Conservation (phyloP, 2,888 invertebrate species). For the Pandemis heparana region DNA sequence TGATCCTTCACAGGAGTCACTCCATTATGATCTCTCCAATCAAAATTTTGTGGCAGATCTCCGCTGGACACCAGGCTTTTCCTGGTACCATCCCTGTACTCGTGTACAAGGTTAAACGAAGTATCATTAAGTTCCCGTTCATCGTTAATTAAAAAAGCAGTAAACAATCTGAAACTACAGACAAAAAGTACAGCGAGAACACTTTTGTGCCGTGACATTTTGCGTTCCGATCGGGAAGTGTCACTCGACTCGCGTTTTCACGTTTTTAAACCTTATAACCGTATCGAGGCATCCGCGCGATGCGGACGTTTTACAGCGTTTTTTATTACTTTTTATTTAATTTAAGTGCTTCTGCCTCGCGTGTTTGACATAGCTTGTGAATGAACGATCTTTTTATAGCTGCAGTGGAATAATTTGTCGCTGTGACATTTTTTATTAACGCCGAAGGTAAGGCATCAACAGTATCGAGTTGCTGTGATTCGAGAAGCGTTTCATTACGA, state of each 20-base stretch:
- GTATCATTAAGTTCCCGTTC: background rate
- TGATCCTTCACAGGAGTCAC: slow-evolving; percentile 66
- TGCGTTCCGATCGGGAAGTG: slow-evolving; percentile 21
- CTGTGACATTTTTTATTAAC: slow-evolving; percentile 36
- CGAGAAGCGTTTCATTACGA: slow-evolving; percentile 36
- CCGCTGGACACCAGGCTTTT: background rate
- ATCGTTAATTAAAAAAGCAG: slow-evolving; percentile 4
- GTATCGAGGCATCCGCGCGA: slow-evolving; percentile 49
- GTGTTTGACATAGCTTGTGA: slow-evolving; percentile 48
- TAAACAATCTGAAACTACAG: slow-evolving; percentile 8
- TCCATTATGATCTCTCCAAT: slow-evolving; percentile 55
- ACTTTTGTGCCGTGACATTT: slow-evolving; percentile 30
- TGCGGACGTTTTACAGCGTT: slow-evolving; percentile 50
- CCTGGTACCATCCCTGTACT: background rate
- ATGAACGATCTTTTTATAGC: slow-evolving; percentile 41
- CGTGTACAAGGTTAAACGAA: background rate
- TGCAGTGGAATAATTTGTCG: slow-evolving; percentile 28
- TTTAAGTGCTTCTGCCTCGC: slow-evolving; percentile 49
- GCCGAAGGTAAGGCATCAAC: background rate
- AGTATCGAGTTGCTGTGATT: slow-evolving; percentile 7
- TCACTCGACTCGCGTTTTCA: slow-evolving; percentile 44
- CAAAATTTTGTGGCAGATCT: slow-evolving; percentile 49
- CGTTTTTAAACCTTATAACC: slow-evolving; percentile 48
- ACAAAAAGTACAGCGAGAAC: slow-evolving; percentile 1
- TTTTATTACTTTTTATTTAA: slow-evolving; percentile 53